These are phyloP conservation scores for Tor tambroides DNA, from an alignment of 2,113 vertebrate species.

Conservation along the genomic window DNA sequence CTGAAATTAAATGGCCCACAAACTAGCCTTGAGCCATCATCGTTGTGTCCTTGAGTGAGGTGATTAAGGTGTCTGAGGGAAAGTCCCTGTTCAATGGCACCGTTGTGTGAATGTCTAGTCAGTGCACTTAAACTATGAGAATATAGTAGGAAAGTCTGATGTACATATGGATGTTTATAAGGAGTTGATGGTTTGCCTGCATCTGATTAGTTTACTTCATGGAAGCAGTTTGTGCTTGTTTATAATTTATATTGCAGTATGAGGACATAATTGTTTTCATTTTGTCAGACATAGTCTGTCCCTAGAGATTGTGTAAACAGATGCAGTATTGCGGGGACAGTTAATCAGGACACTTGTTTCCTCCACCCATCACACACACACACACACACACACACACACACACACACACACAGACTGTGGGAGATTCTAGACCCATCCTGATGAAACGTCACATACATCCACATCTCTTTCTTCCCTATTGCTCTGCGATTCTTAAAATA, in stretches of 20 bases:
- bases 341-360: slow-evolving; percentile 65
- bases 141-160: background rate
- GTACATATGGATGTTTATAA: slow-evolving; percentile 11
- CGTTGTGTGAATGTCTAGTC: background rate
- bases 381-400: slow-evolving; percentile 15
- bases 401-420: slow-evolving; percentile 54
- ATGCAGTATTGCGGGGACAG: slow-evolving; percentile 63
- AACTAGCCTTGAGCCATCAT: background rate
- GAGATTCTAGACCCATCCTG: slow-evolving; percentile 9
- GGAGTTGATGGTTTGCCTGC: background rate
- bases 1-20: background rate
- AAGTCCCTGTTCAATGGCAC: background rate
- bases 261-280: slow-evolving; percentile 55
- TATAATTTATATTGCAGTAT: slow-evolving; percentile 47
- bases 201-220: slow-evolving; percentile 40
- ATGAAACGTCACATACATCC: slow-evolving; percentile 11
- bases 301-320: slow-evolving; percentile 66
- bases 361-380: slow-evolving; percentile 64
- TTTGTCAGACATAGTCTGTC: slow-evolving; percentile 47
- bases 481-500: slow-evolving; percentile 27
- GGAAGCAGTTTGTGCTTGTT: slow-evolving; percentile 38
- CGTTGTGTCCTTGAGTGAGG: background rate
- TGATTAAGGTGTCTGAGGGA: background rate
- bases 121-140: background rate
- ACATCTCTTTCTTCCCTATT: background rate